phyloP scores from a whole-genome alignment of 2,888 invertebrate species.

The Julus scanicus region DNA sequence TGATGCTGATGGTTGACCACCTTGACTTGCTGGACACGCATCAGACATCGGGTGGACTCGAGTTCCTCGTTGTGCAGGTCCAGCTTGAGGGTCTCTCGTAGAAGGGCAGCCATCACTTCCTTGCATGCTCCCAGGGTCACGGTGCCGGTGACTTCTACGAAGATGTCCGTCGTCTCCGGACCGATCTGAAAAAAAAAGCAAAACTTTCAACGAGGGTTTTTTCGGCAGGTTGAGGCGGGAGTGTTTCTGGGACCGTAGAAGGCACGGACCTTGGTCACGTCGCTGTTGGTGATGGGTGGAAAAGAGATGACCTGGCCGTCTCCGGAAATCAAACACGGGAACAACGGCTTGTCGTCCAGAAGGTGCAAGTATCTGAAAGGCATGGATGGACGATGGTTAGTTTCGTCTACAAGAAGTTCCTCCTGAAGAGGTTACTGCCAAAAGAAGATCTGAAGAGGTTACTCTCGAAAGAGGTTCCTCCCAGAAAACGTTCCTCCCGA shows the following conservation, averaged over 20 bases:
- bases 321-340: slow-evolving; percentile 78
- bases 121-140: slow-evolving; percentile 74
- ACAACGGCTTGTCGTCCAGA: slow-evolving; percentile 78
- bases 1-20: slow-evolving; percentile 76
- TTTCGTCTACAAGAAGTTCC: too few relatives aligned
- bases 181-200: slow-evolving; percentile 77
- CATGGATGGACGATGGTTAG: too few relatives aligned
- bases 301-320: slow-evolving; percentile 79
- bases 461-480: too few relatives aligned
- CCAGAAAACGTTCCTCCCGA: too few relatives aligned
- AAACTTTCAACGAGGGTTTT: too few relatives aligned
- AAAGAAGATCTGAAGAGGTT: too few relatives aligned
- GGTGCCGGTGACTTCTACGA: slow-evolving; percentile 82
- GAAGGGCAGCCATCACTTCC: slow-evolving; percentile 75
- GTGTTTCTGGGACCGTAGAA: too few relatives aligned
- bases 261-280: slow-evolving; percentile 76
- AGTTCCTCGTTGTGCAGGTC: slow-evolving; percentile 62
- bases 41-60: slow-evolving; percentile 61
- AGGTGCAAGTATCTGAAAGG: slow-evolving; percentile 75
- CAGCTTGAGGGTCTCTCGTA: slow-evolving; percentile 74
- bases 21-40: slow-evolving; percentile 76
- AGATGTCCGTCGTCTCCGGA: slow-evolving; percentile 73
- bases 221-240: too few relatives aligned
- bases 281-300: slow-evolving; percentile 87
- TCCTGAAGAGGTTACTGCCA: too few relatives aligned